A percentile compares a stretch with the other conserved stretches of the same genome.
Conservation (phyloP, 2,888 invertebrate species). For the Tinea semifulvella region DNA sequence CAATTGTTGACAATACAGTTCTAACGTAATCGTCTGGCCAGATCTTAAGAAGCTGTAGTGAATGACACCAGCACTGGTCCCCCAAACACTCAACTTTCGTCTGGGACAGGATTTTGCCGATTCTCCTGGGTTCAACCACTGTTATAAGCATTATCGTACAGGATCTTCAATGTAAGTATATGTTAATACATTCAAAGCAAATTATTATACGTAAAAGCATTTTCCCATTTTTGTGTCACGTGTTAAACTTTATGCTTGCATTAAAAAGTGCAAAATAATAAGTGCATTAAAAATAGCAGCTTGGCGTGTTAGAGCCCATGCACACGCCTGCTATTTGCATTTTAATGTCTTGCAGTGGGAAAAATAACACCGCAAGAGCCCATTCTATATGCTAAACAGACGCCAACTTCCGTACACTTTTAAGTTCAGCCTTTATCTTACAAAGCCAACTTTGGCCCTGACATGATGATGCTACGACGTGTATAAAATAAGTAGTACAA, state of each 20-base stretch:
- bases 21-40: no score
- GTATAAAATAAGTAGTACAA: no score
- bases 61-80: no score
- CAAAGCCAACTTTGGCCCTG: conserved; percentile 4
- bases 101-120: no score
- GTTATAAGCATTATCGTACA: no score
- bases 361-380: conserved; percentile 34
- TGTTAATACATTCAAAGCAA: background rate
- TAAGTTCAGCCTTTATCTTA: conserved; percentile 35
- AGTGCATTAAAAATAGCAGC: conserved; percentile 27
- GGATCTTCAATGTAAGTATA: no score
- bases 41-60: no score
- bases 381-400: conserved; percentile 44
- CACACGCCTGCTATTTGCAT: conserved; percentile 38
- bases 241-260: conserved; percentile 6
- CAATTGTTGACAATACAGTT: no score
- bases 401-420: conserved; percentile 29
- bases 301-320: conserved; percentile 24
- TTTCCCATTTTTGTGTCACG: background rate
- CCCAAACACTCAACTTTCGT: no score
- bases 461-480: background rate
- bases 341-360: conserved; percentile 37
- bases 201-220: background rate
- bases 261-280: conserved; percentile 18
- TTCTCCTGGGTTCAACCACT: no score